These are phyloP conservation scores for Pterostichus madidus DNA, from an alignment of 2,888 invertebrate species.

Conservation along the genomic window DNA sequence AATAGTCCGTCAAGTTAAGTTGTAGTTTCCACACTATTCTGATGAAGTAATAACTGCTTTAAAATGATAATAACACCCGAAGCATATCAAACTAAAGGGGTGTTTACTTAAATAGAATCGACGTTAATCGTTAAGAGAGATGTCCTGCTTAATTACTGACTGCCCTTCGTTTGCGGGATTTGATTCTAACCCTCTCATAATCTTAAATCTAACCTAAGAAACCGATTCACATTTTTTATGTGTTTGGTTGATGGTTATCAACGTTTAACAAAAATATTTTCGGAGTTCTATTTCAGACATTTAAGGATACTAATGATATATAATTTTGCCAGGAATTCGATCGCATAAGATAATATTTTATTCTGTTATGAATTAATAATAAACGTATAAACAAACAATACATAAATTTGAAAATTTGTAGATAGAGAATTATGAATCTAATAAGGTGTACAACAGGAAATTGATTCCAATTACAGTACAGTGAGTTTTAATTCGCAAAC, in stretches of 20 bases:
- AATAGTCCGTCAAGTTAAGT: conserved; percentile 21
- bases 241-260: conserved; percentile 23
- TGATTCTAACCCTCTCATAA: conserved; percentile 39
- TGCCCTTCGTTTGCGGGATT: conserved; percentile 19
- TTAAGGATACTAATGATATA: conserved; percentile 38
- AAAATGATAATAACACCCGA: conserved; percentile 51
- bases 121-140: conserved; percentile 48
- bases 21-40: conserved; percentile 45
- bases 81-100: conserved; percentile 34
- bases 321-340: conserved; percentile 32
- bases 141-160: conserved; percentile 39
- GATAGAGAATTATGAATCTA: too few species aligned
- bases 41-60: conserved; percentile 58
- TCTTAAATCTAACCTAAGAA: conserved; percentile 27
- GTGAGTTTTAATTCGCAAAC: too few species aligned
- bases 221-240: conserved; percentile 8
- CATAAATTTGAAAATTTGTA: too few species aligned
- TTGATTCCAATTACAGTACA: too few species aligned
- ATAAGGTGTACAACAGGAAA: too few species aligned
- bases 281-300: neutral
- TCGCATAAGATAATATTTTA: neutral
- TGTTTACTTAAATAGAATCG: conserved; percentile 49
- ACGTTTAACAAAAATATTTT: conserved; percentile 45
- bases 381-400: too few species aligned
- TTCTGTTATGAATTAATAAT: too few species aligned